Evolutionary conservation across 2,797 vertebrate species (phyloP), one percentile per base, ranked within the genome.

Genomic region (Esox masquinongy): DNA sequence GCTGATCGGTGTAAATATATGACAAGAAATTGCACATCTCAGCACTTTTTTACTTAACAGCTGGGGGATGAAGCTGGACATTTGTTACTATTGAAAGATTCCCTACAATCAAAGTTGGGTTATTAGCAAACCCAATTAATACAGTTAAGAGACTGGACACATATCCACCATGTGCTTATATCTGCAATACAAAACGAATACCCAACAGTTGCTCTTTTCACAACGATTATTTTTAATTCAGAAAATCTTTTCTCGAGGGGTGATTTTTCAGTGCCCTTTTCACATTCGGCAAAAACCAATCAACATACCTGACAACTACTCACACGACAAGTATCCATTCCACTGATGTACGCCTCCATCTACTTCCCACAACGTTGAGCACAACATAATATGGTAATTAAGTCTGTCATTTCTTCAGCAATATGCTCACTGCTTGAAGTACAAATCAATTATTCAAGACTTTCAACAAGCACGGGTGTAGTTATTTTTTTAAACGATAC

Each of bases 401-500:
- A 24, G 74, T 74, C 74, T 75, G 68, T 76, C 74, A 79, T 19
- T 81, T 59, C 64, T 31, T 69, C 43, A 14, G 50, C 68, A 73
- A n/a, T 70, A 34, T 78, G 73, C 74, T 70, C 70, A 63, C 72
- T 72, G 79, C 50, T 77, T 64, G 70, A 82, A 79, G 53, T 68
- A 68, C 73, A 67, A 73, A 72, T 72, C 77, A 77, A 79, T 77
- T 77, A 80, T 79, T 69, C 80, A 66, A 72, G 63, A 70, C 68
- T 70, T 70, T 80, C 73, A 43, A 70, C 73, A 70, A 61, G 15
- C 31, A 17, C 6, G 4, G 12, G 43, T 72, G 73, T 63, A 76
- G 47, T 76, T 74, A 80, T 80, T 72, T 75, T 70, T 70, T 64
- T 24, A 63, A 75, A 76, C 76, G 78, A 47, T 68, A 85, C 80